Percentiles rank a stretch among this genome's conserved stretches.
phyloP scores from a whole-genome alignment of 2,113 vertebrate species.

The Cyrtonyx montezumae region DNA sequence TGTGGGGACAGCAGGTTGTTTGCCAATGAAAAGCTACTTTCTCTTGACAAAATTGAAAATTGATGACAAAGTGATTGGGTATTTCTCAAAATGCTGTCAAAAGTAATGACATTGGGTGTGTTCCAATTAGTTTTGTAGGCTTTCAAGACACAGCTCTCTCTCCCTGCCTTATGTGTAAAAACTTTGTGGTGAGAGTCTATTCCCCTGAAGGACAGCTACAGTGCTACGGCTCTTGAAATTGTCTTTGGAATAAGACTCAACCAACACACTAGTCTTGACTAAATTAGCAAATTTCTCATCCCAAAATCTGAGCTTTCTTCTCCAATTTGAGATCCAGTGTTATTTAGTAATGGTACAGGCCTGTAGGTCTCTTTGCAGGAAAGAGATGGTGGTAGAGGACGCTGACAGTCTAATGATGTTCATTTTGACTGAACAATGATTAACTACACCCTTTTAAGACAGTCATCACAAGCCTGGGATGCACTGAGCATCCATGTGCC shows the following conservation, averaged over 20 bases:
- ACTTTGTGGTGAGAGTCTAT: conserved; percentile 23
- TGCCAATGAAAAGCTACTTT: conserved; percentile 72
- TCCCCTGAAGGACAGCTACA: conserved; percentile 44
- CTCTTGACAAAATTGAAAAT: conserved; percentile 73
- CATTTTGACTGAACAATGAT: conserved; percentile 61
- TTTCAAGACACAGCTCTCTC: conserved; percentile 62
- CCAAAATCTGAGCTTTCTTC: background rate
- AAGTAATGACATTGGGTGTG: conserved; percentile 68
- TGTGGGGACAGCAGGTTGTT: conserved; percentile 71
- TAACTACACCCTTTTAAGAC: conserved; percentile 49
- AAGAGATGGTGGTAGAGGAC: background rate
- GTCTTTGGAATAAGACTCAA: background rate
- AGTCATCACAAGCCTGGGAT: conserved; percentile 35
- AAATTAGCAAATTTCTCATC: background rate
- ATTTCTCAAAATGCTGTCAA: conserved; percentile 75
- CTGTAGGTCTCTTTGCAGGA: background rate
- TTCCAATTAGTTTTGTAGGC: conserved; percentile 70
- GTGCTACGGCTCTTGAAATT: background rate
- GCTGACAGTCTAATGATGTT: conserved; percentile 38
- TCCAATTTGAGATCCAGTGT: accelerated
- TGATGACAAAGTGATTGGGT: conserved; percentile 75
- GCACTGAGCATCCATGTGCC: conserved; percentile 11
- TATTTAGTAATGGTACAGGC: accelerated
- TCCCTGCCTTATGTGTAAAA: conserved; percentile 69
- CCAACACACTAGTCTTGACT: conserved; percentile 18